phyloP scores from a whole-genome alignment of 2,888 invertebrate genomes.

The Anodontia alba region DNA sequence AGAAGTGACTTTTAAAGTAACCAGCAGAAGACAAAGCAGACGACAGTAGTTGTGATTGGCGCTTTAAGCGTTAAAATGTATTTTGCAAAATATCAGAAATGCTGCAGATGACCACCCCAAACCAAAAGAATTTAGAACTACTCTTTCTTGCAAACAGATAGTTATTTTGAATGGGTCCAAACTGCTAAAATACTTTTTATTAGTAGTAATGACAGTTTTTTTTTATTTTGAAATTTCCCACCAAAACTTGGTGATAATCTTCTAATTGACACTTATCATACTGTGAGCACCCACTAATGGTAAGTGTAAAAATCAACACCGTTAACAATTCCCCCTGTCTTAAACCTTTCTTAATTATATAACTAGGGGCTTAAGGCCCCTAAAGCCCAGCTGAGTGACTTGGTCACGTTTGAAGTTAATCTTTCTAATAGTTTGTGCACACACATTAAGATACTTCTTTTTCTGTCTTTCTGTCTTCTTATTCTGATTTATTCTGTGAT shows the following conservation, averaged over 20 bases:
- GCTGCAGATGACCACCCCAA: no score
- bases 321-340: constrained; percentile 14
- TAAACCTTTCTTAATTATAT: constrained; percentile 6
- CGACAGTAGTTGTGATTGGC: no score
- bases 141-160: no score
- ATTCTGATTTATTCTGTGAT: neutral
- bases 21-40: no score
- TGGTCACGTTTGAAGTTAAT: constrained; percentile 1
- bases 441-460: neutral
- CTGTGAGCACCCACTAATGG: neutral
- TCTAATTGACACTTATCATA: constrained; percentile 13
- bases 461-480: neutral
- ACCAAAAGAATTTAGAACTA: no score
- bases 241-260: constrained; percentile 20
- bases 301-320: constrained; percentile 49
- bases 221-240: constrained; percentile 13
- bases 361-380: constrained; percentile 15
- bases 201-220: constrained; percentile 2
- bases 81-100: no score
- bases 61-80: no score
- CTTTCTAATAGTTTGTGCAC: constrained; percentile 4
- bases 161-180: neutral
- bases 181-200: neutral
- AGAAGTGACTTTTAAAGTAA: no score
- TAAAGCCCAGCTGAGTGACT: constrained; percentile 12